These are phyloP conservation scores for Zonitis immaculata DNA, from an alignment of 2,888 invertebrate species.

Conservation along the genomic window DNA sequence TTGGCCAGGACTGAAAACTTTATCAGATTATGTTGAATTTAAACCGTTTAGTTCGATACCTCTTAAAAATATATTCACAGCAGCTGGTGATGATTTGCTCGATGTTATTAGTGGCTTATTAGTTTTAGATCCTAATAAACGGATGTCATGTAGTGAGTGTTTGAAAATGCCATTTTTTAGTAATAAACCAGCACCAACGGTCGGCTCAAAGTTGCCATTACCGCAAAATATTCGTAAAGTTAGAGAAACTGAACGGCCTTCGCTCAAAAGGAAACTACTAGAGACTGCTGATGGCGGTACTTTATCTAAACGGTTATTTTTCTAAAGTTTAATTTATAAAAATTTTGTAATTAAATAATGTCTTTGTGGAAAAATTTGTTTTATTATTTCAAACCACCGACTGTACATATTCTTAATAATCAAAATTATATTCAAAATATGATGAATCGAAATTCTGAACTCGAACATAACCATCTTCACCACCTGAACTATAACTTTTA, in stretches of 20 bases:
- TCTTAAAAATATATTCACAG: slow-evolving; percentile 89
- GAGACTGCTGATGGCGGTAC: slow-evolving; percentile 67
- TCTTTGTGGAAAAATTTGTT: neutral
- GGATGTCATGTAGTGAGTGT: slow-evolving; percentile 79
- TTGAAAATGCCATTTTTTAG: slow-evolving; percentile 87
- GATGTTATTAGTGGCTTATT: slow-evolving; percentile 73
- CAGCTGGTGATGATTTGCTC: slow-evolving; percentile 88
- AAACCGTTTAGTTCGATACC: slow-evolving; percentile 81
- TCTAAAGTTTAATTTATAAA: slow-evolving; percentile 45
- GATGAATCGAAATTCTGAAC: slow-evolving; percentile 94
- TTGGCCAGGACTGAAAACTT: slow-evolving; percentile 79
- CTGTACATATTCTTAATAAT: slow-evolving; percentile 55
- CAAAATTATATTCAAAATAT: slow-evolving; percentile 94
- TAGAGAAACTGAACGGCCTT: slow-evolving; percentile 60
- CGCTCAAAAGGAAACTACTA: slow-evolving; percentile 70
- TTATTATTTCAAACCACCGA: neutral
- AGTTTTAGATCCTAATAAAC: slow-evolving; percentile 73
- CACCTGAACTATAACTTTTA: slow-evolving; percentile 92
- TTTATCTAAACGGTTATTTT: slow-evolving; percentile 63
- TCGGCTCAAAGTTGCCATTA: slow-evolving; percentile 77
- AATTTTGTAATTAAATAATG: neutral
- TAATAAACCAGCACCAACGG: slow-evolving; percentile 83
- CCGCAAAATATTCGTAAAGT: slow-evolving; percentile 60
- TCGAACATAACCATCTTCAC: slow-evolving; percentile 97
- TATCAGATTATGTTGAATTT: slow-evolving; percentile 92